phyloP scores from a whole-genome alignment of 2,113 vertebrate genomes.

The Gopherus flavomarginatus region DNA sequence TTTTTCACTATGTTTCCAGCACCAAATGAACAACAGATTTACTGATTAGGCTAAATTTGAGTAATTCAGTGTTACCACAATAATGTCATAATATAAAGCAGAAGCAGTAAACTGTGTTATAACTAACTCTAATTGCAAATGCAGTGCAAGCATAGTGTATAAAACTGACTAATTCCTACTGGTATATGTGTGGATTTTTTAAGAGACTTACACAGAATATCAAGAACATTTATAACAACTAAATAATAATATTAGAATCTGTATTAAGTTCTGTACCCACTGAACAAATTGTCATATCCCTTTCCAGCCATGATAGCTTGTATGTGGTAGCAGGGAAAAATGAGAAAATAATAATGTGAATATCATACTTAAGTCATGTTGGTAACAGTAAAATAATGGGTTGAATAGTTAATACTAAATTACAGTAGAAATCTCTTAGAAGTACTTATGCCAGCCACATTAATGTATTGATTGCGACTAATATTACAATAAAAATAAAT shows the following conservation, averaged over 20 bases:
- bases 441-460: neutral
- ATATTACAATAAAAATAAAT: neutral
- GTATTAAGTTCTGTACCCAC: neutral
- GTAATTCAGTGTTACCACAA: neutral
- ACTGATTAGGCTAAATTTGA: neutral
- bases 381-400: neutral
- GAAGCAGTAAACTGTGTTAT: neutral
- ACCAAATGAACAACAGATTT: neutral
- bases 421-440: neutral
- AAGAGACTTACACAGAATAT: neutral
- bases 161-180: neutral
- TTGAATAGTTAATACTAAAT: neutral
- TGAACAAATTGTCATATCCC: neutral
- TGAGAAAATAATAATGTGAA: neutral
- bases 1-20: neutral
- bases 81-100: neutral
- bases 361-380: neutral
- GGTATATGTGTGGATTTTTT: neutral
- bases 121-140: neutral
- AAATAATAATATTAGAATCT: neutral
- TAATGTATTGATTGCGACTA: neutral
- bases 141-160: neutral
- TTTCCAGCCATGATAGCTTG: neutral
- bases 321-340: neutral
- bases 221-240: neutral